A percentile compares a stretch with the other conserved stretches of the same genome.
Evolutionary conservation across 2,888 invertebrate species (phyloP).

Genomic region (Nemotelus nigrinus): DNA sequence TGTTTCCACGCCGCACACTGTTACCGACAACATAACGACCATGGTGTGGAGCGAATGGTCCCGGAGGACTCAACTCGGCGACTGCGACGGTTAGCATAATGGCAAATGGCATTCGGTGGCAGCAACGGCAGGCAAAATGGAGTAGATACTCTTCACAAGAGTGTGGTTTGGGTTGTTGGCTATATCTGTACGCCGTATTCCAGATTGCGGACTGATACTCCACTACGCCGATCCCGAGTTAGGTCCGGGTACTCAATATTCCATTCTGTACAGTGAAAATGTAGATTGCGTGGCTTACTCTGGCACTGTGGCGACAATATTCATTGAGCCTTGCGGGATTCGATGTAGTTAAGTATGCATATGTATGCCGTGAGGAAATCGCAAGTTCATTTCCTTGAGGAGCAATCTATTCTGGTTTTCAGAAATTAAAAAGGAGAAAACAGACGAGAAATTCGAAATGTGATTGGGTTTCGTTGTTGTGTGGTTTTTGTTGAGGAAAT

Average conservation of each 20-base stretch:
- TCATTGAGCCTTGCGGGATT: conserved; percentile 8
- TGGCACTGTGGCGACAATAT: conserved; percentile 15
- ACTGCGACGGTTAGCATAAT: neutral
- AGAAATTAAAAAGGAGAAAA: conserved; percentile 36
- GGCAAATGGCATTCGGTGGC: neutral
- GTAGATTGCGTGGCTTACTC: conserved; percentile 37
- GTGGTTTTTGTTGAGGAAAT: too few species aligned
- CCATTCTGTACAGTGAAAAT: conserved; percentile 21
- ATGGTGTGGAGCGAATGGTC: neutral
- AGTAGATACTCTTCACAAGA: neutral
- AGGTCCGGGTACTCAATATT: neutral
- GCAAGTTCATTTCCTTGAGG: conserved; percentile 39
- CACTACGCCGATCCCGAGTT: neutral
- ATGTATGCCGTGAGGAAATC: neutral
- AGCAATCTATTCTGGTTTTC: conserved; percentile 36
- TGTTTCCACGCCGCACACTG: conserved; percentile 5
- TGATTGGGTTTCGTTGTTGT: too few species aligned
- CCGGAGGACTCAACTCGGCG: neutral
- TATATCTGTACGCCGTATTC: neutral
- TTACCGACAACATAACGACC: neutral
- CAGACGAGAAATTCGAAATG: too few species aligned
- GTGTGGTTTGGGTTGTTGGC: too few species aligned
- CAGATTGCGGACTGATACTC: conserved; percentile 14
- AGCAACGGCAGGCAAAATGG: neutral
- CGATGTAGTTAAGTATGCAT: conserved; percentile 1